These are phyloP conservation scores for Lepeophtheirus salmonis DNA, from an alignment of 1,140 invertebrate species.

Conservation along the genomic window DNA sequence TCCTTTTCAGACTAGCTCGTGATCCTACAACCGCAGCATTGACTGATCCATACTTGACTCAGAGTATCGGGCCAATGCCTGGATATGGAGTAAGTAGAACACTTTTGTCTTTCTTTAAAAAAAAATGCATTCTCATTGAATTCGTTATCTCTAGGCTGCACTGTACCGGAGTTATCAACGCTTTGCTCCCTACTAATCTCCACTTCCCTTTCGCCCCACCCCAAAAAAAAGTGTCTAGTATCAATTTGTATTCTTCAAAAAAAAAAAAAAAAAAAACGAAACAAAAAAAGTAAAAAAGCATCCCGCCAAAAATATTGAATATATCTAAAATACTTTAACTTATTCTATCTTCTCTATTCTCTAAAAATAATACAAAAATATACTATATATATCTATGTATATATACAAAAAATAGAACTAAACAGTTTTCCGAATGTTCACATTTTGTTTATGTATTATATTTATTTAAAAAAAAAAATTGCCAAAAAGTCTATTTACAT, in stretches of 20 bases:
- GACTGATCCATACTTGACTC: constrained; percentile 8
- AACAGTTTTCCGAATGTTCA: no score
- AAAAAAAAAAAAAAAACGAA: neutral
- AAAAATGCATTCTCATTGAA: no score
- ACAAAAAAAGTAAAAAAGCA: neutral
- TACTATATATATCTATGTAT: no score
- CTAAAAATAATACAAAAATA: no score
- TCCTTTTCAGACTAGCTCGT: constrained; percentile 15
- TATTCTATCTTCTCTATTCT: no score
- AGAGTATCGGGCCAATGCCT: constrained; percentile 13
- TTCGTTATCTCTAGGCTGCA: neutral
- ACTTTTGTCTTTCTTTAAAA: no score
- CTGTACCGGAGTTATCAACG: neutral
- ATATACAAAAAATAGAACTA: no score
- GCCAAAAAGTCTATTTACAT: no score
- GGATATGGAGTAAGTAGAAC: constrained; percentile 12
- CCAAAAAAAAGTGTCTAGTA: neutral
- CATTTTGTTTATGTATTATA: no score
- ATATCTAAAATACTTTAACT: neutral
- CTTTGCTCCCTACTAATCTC: neutral
- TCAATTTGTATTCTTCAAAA: neutral
- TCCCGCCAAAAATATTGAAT: neutral
- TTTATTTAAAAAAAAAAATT: no score
- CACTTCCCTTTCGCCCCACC: no score
- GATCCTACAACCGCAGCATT: constrained; percentile 11